Percentiles rank a stretch among this genome's conserved stretches.
Evolutionary conservation across 2,113 vertebrate genomes (phyloP).

Genomic region (Heliornis fulica): DNA sequence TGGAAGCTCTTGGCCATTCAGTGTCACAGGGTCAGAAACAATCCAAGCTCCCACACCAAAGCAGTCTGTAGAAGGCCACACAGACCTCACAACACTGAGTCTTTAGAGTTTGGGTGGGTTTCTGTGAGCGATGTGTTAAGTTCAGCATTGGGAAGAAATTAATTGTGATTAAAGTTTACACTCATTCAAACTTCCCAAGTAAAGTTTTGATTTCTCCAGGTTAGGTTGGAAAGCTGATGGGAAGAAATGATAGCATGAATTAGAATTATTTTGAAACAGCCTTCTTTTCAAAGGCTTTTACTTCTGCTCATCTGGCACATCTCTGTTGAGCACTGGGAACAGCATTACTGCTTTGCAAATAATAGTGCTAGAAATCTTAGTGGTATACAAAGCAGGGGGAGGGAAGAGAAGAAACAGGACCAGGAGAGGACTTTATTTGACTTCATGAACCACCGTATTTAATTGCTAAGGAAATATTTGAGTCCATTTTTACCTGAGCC

Average conservation of each 20-base stretch:
- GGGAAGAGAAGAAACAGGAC: not conserved
- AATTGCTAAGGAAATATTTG: not conserved
- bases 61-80: constrained; percentile 45
- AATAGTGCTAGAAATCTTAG: not conserved
- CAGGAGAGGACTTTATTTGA: not conserved
- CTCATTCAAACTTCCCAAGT: not conserved
- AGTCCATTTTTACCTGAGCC: not conserved
- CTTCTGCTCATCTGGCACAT: not conserved
- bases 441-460: not conserved
- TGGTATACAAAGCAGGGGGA: not conserved
- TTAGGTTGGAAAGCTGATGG: not conserved
- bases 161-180: constrained; percentile 1
- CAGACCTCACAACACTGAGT: constrained; percentile 15
- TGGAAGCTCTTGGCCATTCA: constrained; percentile 61
- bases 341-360: not conserved
- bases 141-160: not conserved
- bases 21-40: constrained; percentile 64
- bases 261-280: not conserved
- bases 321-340: not conserved
- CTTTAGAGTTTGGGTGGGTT: constrained; percentile 47
- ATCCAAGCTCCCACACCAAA: constrained; percentile 59
- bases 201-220: not conserved
- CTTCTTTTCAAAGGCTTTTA: not conserved
- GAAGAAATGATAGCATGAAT: not conserved
- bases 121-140: constrained; percentile 14